phyloP scores from a whole-genome alignment of 2,888 invertebrate species.

The Lycia hirtaria region DNA sequence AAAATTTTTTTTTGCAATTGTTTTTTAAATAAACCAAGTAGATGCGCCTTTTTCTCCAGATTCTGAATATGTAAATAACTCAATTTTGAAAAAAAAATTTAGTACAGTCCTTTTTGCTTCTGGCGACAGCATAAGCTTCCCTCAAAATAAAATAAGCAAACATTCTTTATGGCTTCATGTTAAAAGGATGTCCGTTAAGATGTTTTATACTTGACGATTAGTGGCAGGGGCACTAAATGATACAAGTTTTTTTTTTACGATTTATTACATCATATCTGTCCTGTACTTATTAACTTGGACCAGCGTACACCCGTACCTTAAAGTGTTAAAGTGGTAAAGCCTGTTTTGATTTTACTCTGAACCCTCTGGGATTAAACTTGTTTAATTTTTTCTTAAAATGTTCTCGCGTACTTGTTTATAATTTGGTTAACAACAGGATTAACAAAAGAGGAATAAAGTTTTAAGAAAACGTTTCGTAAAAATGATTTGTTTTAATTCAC shows the following conservation, averaged over 20 bases:
- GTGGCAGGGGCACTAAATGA: constrained; percentile 37
- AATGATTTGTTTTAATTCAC: too few relatives aligned
- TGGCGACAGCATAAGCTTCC: neutral
- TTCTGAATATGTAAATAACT: too few relatives aligned
- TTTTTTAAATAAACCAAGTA: too few relatives aligned
- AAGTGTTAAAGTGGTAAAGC: constrained; percentile 22
- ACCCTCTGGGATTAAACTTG: constrained; percentile 42
- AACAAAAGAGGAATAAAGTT: neutral
- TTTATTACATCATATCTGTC: constrained; percentile 36
- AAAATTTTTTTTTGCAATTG: too few relatives aligned
- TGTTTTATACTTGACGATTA: constrained; percentile 41
- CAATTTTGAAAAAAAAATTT: neutral
- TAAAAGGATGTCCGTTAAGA: constrained; percentile 36
- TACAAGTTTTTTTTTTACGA: constrained; percentile 36
- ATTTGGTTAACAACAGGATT: neutral
- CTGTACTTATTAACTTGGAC: constrained; percentile 24
- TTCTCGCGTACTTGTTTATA: neutral
- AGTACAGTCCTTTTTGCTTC: neutral
- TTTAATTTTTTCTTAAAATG: constrained; percentile 38
- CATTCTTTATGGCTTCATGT: constrained; percentile 28
- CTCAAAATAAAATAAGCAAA: constrained; percentile 3
- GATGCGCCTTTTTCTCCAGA: too few relatives aligned
- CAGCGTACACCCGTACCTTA: constrained; percentile 17
- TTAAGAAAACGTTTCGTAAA: too few relatives aligned
- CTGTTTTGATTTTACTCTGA: constrained; percentile 29